Percentiles rank a stretch among this genome's conserved stretches.
phyloP scores from a whole-genome alignment of 2,797 vertebrate species.

The Pseudomugil tenellus region DNA sequence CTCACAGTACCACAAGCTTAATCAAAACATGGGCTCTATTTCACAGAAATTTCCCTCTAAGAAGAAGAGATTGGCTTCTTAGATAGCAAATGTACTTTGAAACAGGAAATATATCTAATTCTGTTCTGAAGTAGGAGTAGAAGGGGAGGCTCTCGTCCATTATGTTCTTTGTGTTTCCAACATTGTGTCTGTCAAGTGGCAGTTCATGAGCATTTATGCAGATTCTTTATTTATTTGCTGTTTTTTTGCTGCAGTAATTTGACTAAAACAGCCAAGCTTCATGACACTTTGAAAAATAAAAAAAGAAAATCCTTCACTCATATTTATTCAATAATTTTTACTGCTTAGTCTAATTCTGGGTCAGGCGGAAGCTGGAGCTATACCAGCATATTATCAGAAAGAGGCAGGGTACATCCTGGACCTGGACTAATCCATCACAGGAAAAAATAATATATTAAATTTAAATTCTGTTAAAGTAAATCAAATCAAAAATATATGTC shows the following conservation, averaged over 20 bases:
- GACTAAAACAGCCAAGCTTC: background rate
- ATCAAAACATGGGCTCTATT: background rate
- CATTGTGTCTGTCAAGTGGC: background rate
- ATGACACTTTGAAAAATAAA: background rate
- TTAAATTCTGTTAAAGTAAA: background rate
- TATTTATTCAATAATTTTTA: too few species aligned
- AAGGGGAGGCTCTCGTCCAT: background rate
- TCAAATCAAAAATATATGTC: background rate
- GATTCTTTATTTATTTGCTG: too few species aligned
- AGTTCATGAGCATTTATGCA: background rate
- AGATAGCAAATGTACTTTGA: slow-evolving; percentile 2
- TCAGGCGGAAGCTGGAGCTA: too few species aligned
- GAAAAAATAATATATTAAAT: background rate
- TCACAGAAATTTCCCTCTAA: background rate
- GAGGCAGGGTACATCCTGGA: too few species aligned
- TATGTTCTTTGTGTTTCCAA: background rate
- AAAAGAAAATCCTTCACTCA: background rate
- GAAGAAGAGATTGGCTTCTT: background rate
- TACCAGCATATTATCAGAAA: too few species aligned
- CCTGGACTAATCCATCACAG: too few species aligned
- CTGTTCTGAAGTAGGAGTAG: background rate
- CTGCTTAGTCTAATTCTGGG: too few species aligned
- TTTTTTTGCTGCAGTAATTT: background rate
- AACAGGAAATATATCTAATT: background rate
- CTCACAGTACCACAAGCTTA: background rate